phyloP scores from a whole-genome alignment of 2,888 invertebrate genomes.

The Tipula helvola region DNA sequence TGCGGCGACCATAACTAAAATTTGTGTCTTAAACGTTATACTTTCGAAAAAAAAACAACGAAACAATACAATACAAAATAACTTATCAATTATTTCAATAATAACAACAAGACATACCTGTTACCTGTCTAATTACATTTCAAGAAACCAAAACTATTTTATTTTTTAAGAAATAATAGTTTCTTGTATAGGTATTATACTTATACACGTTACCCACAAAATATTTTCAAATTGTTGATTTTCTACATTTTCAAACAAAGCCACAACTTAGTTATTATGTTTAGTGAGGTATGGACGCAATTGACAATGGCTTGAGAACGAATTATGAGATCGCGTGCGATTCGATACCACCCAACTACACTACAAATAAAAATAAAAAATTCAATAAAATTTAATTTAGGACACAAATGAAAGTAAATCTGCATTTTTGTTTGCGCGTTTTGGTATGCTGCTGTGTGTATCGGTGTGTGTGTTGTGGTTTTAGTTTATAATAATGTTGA shows the following conservation, averaged over 20 bases:
- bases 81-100: neutral
- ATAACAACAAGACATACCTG: neutral
- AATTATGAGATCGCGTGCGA: neutral
- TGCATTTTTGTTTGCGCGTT: slow-evolving; percentile 4
- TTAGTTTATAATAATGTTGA: neutral
- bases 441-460: neutral
- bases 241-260: neutral
- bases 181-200: neutral
- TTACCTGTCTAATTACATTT: neutral
- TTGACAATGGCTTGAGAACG: neutral
- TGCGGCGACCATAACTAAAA: neutral
- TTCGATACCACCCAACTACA: neutral
- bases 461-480: neutral
- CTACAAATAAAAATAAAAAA: neutral
- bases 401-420: slow-evolving; percentile 11
- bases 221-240: neutral
- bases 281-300: neutral
- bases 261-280: neutral
- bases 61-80: neutral
- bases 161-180: neutral
- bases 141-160: neutral
- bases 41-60: neutral
- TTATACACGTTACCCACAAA: neutral
- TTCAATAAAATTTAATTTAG: slow-evolving; percentile 4
- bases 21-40: neutral